phyloP scores from a whole-genome alignment of 2,888 invertebrate species.

The Helleia helle region DNA sequence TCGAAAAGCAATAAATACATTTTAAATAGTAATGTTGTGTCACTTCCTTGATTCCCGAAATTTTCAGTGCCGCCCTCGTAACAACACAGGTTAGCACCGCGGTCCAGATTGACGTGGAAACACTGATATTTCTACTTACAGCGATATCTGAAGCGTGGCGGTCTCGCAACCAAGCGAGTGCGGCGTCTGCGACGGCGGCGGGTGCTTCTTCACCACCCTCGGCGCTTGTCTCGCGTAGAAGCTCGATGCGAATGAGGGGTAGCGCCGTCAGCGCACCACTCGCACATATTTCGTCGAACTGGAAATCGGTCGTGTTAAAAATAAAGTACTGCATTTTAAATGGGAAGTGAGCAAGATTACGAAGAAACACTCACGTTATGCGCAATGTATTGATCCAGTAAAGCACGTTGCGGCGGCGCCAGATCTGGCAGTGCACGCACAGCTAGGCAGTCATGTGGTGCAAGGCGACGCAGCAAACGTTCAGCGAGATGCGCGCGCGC shows the following conservation, averaged over 20 bases:
- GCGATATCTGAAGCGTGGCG: slow-evolving; percentile 28
- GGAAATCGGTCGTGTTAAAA: slow-evolving; percentile 17
- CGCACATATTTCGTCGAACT: slow-evolving; percentile 79
- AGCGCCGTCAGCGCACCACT: slow-evolving; percentile 77
- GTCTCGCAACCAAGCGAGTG: slow-evolving; percentile 75
- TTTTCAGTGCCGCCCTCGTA: too few species aligned
- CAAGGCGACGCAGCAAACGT: slow-evolving; percentile 76
- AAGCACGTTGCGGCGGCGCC: slow-evolving; percentile 55
- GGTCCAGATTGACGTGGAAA: not conserved
- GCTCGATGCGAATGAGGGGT: slow-evolving; percentile 81
- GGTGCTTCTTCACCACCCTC: slow-evolving; percentile 76
- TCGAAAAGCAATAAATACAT: too few species aligned
- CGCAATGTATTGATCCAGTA: slow-evolving; percentile 80
- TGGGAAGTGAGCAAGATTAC: not conserved
- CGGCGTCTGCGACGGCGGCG: slow-evolving; percentile 75
- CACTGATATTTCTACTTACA: slow-evolving; percentile 12
- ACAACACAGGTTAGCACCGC: too few species aligned
- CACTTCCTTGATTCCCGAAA: too few species aligned
- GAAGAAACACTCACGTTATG: slow-evolving; percentile 68
- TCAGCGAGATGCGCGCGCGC: slow-evolving; percentile 81
- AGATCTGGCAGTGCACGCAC: slow-evolving; percentile 78
- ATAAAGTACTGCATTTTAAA: not conserved
- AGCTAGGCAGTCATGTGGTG: slow-evolving; percentile 73
- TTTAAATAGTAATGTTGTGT: too few species aligned
- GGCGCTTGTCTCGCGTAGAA: slow-evolving; percentile 81